Evolutionary conservation across 2,888 invertebrate species (phyloP), one percentile per base, ranked within the genome.

Genomic region (Cataglyphis livida): DNA sequence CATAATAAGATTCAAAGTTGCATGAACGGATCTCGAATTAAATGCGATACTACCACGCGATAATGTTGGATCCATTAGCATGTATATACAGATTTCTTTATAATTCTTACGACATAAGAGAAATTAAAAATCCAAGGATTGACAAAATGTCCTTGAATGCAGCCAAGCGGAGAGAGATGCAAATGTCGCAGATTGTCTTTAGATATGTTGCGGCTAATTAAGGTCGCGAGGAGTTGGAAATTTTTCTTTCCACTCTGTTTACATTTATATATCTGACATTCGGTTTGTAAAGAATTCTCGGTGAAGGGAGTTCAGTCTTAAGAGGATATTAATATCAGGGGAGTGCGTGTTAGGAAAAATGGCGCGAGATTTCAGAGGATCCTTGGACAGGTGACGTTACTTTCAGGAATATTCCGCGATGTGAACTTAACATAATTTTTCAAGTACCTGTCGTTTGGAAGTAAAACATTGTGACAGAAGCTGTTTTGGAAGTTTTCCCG

Each of bases 391-490:
- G 59, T 61, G 78, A 79, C 73, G 18, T 59, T 44, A 59, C 44
- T 32, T 71, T 71, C 59, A 41, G 59, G 71, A 59, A 71, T 79
- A 35, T 71, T 59, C 21, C 44, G 32, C 25, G 78, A 71, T 59
- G 35, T 71, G 35, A 79, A 79, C 35, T 79, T 71, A 79, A 78
- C 70, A 78, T 78, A 70, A 78, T 79, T 79, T 79, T 79, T 79
- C 73, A 79, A 79, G 59, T 44, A 28, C 25, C n/a, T 51, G 18
- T n/a, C 71, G 78, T 79, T 71, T 44, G 71, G 32, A 44, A 79
- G 44, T 79, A 59, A 79, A 79, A 59, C 59, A 71, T 44, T 35
- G 78, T 71, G 78, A 71, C 73, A 48, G 78, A 79, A 79, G 71
- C 73, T 71, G 44, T 79, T 51, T 51, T 79, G 78, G 71, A 79